phyloP scores from a whole-genome alignment of 92 coral and sea anemone genomes.

The Micromussa lordhowensis region DNA sequence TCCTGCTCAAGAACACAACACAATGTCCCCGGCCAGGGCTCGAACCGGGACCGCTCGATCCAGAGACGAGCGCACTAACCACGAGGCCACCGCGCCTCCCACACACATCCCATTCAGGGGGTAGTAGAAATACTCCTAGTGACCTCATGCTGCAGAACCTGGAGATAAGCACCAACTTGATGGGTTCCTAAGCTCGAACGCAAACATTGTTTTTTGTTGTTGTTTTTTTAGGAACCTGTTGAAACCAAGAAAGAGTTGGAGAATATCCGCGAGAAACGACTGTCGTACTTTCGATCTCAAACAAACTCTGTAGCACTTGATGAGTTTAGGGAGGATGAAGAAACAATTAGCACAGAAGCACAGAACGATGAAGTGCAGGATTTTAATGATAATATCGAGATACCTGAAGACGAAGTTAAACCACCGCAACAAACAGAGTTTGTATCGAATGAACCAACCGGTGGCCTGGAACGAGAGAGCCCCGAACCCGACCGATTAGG shows the following conservation, averaged over 20 bases:
- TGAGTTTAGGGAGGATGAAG: slow-evolving; percentile 2
- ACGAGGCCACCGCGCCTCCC: too few species aligned
- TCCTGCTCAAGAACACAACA: too few species aligned
- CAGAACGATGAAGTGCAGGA: not conserved
- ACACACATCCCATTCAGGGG: too few species aligned
- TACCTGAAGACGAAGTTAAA: not conserved
- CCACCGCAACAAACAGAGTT: not conserved
- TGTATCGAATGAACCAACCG: not conserved
- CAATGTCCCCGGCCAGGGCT: too few species aligned
- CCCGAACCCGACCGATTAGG: not conserved
- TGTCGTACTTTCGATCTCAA: slow-evolving; percentile 74
- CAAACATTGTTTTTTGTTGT: not conserved
- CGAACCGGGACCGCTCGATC: too few species aligned
- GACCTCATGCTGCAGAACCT: too few species aligned
- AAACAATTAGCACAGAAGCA: not conserved
- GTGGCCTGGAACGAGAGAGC: slow-evolving; percentile 1
- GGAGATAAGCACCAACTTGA: too few species aligned
- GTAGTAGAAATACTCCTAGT: too few species aligned
- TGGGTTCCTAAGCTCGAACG: too few species aligned
- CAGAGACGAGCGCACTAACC: too few species aligned
- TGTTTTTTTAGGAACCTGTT: slow-evolving; percentile 26
- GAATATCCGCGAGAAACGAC: slow-evolving; percentile 73
- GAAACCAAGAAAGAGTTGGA: slow-evolving; percentile 24
- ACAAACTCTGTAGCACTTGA: slow-evolving; percentile 79
- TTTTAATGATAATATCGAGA: not conserved